Base-by-base conservation (phyloP, 2,113 vertebrate genomes). In the Lasiurus borealis region DNA sequence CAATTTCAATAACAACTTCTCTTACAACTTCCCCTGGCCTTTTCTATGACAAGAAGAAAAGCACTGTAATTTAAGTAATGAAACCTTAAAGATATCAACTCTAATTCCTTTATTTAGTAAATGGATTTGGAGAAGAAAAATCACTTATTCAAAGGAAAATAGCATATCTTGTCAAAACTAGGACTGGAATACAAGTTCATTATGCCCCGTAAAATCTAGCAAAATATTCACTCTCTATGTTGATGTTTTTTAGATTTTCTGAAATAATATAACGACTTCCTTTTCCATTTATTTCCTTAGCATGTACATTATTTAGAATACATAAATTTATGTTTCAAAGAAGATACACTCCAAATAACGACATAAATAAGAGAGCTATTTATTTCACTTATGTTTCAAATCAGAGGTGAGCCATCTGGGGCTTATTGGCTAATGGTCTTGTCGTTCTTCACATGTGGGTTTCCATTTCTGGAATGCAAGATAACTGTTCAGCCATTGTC, bases 1-100 rank as follows among this genome's bases (percentile, higher is more conserved):
- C 52, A 85, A 73, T 85, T 92, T 93, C 82, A 93, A 54, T 57
- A 77, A 73, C 14, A 62, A 57, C 29, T 81, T 59, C n/a, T 73
- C 7, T 76, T 81, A 27, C 93, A 77, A 72, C 46, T 82, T 88
- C 19, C 21, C 13, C 11, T 83, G 34, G 2, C 90, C 23, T 84
- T 90, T 13, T 90, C 27, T 48, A 57, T 6, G 27, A 46, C 46
- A 72, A 54, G 23, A 46, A 9, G 44, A 87, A 77, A 73, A 71
- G 2, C 40, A 59, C 23, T 29, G 2, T 48, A 69, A 75, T 85
- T 80, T 88, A 88, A 85, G 11, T 69, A 88, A 62, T 48, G 69
- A 88, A 16, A 46, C 8, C 15, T 62, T 71, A 54, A 92, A 71
- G 19, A 85, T 76, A 88, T 68, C 40, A 80, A 66, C 31, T 50